These are phyloP conservation scores for Arrhamphus sclerolepis DNA, from an alignment of 2,797 vertebrate genomes.

Conservation along the genomic window DNA sequence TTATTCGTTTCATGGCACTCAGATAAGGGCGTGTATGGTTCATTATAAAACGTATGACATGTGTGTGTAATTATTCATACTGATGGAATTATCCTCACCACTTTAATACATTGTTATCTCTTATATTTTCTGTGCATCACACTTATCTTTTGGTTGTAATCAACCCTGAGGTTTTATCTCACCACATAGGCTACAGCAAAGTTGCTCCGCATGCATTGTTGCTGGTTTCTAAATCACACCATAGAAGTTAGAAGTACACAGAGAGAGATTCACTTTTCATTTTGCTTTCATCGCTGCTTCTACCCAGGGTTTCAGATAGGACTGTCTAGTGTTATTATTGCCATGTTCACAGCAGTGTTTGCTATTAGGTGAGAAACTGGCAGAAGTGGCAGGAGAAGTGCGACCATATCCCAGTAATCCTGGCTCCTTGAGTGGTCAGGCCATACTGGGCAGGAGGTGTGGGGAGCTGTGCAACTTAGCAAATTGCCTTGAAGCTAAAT, in stretches of 20 bases:
- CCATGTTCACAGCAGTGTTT: conserved; percentile 41
- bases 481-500: conserved; percentile 72
- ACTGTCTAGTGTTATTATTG: conserved; percentile 40
- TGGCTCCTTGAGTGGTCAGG: conserved; percentile 65
- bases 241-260: neutral
- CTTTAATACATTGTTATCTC: neutral
- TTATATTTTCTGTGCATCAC: neutral
- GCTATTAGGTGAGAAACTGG: conserved; percentile 50
- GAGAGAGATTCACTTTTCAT: conserved; percentile 13
- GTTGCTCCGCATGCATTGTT: no score
- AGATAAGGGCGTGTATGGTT: neutral
- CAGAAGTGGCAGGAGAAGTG: conserved; percentile 39
- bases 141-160: neutral
- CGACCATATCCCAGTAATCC: conserved; percentile 60
- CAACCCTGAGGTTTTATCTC: neutral
- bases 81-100: no score
- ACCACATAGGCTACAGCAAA: neutral
- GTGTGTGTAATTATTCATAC: no score
- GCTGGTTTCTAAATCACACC: neutral
- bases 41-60: neutral
- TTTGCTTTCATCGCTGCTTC: conserved; percentile 27
- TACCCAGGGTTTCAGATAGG: conserved; percentile 41
- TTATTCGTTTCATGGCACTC: neutral
- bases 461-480: conserved; percentile 47
- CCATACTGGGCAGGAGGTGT: conserved; percentile 38